These are phyloP conservation scores for Chaetops frenatus DNA, from an alignment of 2,113 vertebrate genomes.

Conservation along the genomic window DNA sequence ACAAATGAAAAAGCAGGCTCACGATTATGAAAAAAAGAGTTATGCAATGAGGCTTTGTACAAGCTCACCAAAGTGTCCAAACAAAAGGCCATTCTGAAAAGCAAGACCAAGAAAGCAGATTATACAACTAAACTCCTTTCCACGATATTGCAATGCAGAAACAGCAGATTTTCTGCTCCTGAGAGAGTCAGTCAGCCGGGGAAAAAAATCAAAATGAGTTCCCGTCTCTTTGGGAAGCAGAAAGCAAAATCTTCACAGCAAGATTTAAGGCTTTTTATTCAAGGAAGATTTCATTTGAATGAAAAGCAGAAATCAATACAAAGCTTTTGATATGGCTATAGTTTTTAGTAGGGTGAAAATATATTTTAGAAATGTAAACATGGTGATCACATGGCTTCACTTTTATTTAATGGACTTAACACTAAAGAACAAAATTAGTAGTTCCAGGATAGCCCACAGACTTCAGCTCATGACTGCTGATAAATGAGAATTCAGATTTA, in stretches of 20 bases:
- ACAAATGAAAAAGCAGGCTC: not conserved
- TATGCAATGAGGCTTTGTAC: not conserved
- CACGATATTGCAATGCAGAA: not conserved
- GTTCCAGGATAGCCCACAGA: not conserved
- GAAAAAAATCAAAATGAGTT: not conserved
- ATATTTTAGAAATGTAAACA: not conserved
- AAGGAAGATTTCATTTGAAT: not conserved
- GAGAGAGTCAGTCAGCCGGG: not conserved
- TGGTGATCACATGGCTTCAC: not conserved
- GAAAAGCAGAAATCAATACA: not conserved
- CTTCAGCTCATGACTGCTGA: not conserved
- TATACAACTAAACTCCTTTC: not conserved
- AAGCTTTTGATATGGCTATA: not conserved
- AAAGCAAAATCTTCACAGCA: not conserved
- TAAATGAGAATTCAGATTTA: not conserved
- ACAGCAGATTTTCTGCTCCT: not conserved
- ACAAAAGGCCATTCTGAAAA: not conserved
- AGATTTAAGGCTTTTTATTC: not conserved
- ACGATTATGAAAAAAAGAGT: constrained; percentile 6
- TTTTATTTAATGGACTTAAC: not conserved
- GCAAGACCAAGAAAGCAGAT: not conserved
- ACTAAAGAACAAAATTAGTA: not conserved
- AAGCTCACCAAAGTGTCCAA: not conserved
- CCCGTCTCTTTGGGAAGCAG: not conserved
- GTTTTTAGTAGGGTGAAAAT: not conserved